Base-by-base conservation (phyloP, 2,113 vertebrate species). In the Tamias sibiricus region DNA sequence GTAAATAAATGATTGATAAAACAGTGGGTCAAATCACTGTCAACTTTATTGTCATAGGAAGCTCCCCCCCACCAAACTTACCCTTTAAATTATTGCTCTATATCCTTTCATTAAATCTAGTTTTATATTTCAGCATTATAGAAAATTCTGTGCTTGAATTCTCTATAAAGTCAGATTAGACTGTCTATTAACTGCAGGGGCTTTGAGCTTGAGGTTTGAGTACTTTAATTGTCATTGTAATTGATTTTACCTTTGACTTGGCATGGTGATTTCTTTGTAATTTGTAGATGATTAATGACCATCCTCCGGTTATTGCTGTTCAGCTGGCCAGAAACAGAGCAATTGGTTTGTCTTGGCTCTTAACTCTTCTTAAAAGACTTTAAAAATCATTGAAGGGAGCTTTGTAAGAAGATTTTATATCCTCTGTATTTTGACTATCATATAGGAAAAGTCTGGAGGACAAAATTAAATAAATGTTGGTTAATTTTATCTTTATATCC, bases 201-300 rank as follows among this genome's bases (percentile, higher is more conserved):
- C 90, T 98, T 96, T 90, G 96, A 32, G 69, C 92, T 91, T 98
- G 90, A 92, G 97, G 84, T 96, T 82, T 97, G 81, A 95, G 47
- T 62, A 89, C 93, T 96, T 97, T 98, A 98, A 98, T 98, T 97
- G 97, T 98, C 96, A 96, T 44, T 95, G 68, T 97, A 98, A 99
- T 98, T 98, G 98, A 98, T 98, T 98, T 98, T 98, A 97, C 89
- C 96, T 98, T 98, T 98, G 96, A 97, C 96, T 97, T 98, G 95
- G 92, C 89, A 91, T 66, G 59, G 81, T 87, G 95, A 96, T 96
- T 98, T 83, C 95, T 97, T 96, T 98, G 90, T 93, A 98, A 98
- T 98, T 97, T 97, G 93, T 87, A 96, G 95, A 89, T 98, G 98
- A 98, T 98, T 98, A 98, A 98, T 98, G 96, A 17, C 74, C 96